Evolutionary conservation across 2,797 vertebrate genomes (phyloP).

Genomic region (Xerus rutilus): DNA sequence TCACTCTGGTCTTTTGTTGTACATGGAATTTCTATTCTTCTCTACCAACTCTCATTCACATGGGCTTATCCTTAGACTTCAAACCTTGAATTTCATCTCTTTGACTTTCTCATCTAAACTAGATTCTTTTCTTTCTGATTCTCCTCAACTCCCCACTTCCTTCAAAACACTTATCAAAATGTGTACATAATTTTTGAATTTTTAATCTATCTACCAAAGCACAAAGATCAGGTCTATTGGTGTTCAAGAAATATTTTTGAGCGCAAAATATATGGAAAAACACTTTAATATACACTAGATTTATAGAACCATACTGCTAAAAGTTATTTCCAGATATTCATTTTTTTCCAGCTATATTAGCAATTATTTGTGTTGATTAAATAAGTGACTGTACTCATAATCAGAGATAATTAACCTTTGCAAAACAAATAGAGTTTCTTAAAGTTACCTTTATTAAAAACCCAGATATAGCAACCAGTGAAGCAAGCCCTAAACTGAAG

Average conservation of each 20-base stretch:
- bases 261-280: conserved; percentile 28
- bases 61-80: neutral
- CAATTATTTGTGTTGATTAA: conserved; percentile 73
- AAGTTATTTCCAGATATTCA: conserved; percentile 70
- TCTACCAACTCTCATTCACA: neutral
- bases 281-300: conserved; percentile 39
- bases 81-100: neutral
- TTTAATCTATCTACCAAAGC: neutral
- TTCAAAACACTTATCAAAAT: neutral
- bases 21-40: neutral
- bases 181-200: neutral
- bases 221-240: neutral
- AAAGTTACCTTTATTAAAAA: conserved; percentile 17
- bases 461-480: conserved; percentile 42
- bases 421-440: conserved; percentile 30
- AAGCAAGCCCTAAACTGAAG: conserved; percentile 48
- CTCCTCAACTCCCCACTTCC: neutral
- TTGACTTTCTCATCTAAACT: neutral
- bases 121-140: neutral
- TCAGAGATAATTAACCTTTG: conserved; percentile 71
- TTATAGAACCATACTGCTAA: conserved; percentile 65
- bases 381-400: conserved; percentile 58
- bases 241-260: neutral
- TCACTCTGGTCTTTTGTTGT: neutral
- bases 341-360: conserved; percentile 78